A percentile compares a stretch with the other conserved stretches of the same genome.
These are phyloP conservation scores for Rhynchotus rufescens DNA, from an alignment of 2,797 vertebrate genomes.

Conservation along the genomic window DNA sequence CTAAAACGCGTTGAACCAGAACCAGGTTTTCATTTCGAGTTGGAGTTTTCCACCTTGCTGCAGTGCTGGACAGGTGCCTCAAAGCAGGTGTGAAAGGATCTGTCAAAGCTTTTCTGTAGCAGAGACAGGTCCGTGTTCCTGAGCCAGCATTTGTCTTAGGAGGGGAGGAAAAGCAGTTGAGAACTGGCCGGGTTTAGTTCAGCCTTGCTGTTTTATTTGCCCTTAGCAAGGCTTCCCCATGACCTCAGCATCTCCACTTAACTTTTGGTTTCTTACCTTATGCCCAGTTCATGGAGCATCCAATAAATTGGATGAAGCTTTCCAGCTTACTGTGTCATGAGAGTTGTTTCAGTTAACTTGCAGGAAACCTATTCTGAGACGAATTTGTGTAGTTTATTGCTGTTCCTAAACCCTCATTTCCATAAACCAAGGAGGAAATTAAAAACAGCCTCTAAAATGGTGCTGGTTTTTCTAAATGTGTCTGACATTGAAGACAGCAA, in stretches of 20 bases:
- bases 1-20: conserved; percentile 17
- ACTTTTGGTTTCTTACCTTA: not conserved
- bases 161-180: conserved; percentile 7
- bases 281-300: not conserved
- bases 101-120: not conserved
- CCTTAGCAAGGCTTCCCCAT: not conserved
- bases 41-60: not conserved
- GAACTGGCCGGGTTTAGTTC: not conserved
- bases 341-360: not conserved
- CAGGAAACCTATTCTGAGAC: not conserved
- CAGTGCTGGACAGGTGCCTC: not conserved
- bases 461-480: conserved; percentile 17
- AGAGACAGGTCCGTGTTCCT: not conserved
- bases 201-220: not conserved
- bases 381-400: not conserved
- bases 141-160: conserved; percentile 32
- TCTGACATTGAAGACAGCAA: conserved; percentile 48
- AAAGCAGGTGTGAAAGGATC: not conserved
- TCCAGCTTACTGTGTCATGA: not conserved
- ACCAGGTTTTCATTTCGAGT: not conserved
- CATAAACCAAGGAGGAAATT: conserved; percentile 48
- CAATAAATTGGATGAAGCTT: not conserved
- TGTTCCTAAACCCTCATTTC: conserved; percentile 15
- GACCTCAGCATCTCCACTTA: not conserved
- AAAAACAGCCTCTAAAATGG: conserved; percentile 36